Evolutionary conservation across 1,140 invertebrate genomes (phyloP).

Genomic region (Pollicipes pollicipes): DNA sequence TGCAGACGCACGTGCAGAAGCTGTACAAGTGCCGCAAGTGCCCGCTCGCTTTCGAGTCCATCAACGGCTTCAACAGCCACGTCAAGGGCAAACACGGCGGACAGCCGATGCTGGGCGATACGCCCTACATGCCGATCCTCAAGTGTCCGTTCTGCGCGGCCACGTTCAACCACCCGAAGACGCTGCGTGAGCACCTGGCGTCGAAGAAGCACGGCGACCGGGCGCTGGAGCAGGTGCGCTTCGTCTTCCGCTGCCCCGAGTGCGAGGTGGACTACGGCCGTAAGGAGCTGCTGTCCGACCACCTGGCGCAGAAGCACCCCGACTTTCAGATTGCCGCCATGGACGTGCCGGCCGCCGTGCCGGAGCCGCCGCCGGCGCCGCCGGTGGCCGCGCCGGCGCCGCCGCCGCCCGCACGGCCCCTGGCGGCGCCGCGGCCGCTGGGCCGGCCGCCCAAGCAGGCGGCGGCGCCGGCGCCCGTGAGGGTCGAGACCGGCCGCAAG

Average conservation of each 20-base stretch:
- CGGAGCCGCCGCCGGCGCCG: not conserved
- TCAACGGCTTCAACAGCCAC: slow-evolving; percentile 4
- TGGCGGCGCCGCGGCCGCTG: not conserved
- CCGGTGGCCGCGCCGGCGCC: not conserved
- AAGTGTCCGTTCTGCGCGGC: slow-evolving; percentile 3
- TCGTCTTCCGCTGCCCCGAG: slow-evolving; percentile 1
- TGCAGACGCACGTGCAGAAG: slow-evolving; percentile 3
- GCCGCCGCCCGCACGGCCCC: not conserved
- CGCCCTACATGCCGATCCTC: slow-evolving; percentile 4
- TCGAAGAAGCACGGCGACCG: not conserved
- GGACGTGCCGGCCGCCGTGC: not conserved
- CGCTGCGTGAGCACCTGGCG: not conserved
- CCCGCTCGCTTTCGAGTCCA: not conserved
- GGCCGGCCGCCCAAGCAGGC: not conserved
- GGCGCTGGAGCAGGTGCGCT: not conserved
- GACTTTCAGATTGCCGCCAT: not conserved
- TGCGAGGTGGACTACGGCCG: slow-evolving; percentile 1
- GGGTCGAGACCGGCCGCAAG: not conserved
- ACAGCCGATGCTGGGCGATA: not conserved
- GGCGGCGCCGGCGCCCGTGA: not conserved
- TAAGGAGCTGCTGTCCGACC: slow-evolving; percentile 2
- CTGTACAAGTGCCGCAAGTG: slow-evolving; percentile 2
- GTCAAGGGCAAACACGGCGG: not conserved
- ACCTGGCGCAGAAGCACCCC: not conserved
- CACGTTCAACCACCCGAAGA: not conserved